Evolutionary conservation across 2,888 invertebrate genomes (phyloP).

Genomic region (Tupiocoris notatus): DNA sequence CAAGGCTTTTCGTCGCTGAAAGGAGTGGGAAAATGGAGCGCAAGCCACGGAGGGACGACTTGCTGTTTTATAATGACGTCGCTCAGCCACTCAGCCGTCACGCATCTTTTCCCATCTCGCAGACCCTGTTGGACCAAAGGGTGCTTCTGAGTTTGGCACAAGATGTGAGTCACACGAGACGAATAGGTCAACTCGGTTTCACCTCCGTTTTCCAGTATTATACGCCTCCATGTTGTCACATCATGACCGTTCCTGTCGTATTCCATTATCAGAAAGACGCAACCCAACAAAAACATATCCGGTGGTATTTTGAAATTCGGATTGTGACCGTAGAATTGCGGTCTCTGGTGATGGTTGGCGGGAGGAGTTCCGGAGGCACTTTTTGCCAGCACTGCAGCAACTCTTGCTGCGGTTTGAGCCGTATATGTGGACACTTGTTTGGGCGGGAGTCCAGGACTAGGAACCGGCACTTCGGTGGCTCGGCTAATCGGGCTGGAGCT

Average conservation of each 20-base stretch:
- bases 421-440: conserved; percentile 44
- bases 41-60: conserved; percentile 89
- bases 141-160: conserved; percentile 87
- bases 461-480: conserved; percentile 6
- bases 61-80: conserved; percentile 84
- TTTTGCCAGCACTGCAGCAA: conserved; percentile 51
- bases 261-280: conserved; percentile 86
- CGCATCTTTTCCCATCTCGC: conserved; percentile 67
- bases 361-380: conserved; percentile 53
- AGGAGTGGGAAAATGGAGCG: conserved; percentile 84
- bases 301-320: conserved; percentile 84
- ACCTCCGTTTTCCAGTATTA: conserved; percentile 78
- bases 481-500: conserved; percentile 41
- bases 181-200: conserved; percentile 84
- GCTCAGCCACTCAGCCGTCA: conserved; percentile 86
- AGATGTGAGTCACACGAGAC: conserved; percentile 83
- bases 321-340: conserved; percentile 90
- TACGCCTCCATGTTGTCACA: conserved; percentile 63
- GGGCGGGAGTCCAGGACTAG: conserved; percentile 19
- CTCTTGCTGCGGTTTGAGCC: conserved; percentile 50
- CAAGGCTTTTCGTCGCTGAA: conserved; percentile 69
- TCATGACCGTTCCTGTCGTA: conserved; percentile 71
- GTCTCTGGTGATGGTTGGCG: conserved; percentile 60
- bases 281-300: conserved; percentile 86
- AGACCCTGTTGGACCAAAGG: conserved; percentile 81